phyloP scores from a whole-genome alignment of 2,888 invertebrate genomes.

The Drosophila crucigera region DNA sequence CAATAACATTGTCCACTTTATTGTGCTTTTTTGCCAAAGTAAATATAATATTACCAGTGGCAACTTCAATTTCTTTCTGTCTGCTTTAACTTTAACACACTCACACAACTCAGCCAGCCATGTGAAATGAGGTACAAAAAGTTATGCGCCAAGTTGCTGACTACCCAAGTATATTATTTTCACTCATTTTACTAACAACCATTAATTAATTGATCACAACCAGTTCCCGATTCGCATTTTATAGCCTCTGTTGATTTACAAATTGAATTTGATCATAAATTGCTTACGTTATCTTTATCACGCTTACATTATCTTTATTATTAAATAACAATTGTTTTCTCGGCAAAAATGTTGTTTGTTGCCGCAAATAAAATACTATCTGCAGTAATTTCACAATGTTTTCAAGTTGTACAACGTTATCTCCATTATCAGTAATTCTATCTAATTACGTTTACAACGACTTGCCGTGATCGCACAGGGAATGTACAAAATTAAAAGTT shows the following conservation, averaged over 20 bases:
- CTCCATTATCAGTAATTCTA: constrained; percentile 1
- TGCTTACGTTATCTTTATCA: not conserved
- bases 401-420: not conserved
- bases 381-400: constrained; percentile 9
- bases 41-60: constrained; percentile 61
- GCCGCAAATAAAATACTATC: not conserved
- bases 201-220: not conserved
- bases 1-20: constrained; percentile 51
- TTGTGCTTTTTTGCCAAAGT: constrained; percentile 44
- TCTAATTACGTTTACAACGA: not conserved
- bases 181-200: not conserved
- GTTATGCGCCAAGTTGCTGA: not conserved
- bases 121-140: constrained; percentile 1
- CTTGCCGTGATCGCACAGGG: not conserved
- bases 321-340: not conserved
- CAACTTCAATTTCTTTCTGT: constrained; percentile 49
- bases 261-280: not conserved
- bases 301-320: not conserved
- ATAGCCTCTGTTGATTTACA: not conserved
- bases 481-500: not conserved
- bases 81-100: constrained; percentile 11
- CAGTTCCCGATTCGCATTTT: not conserved
- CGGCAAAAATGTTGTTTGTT: not conserved
- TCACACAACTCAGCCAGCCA: constrained; percentile 10
- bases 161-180: not conserved